Evolutionary conservation across 2,797 vertebrate species (phyloP).

Genomic region (Cichlasoma orientale): DNA sequence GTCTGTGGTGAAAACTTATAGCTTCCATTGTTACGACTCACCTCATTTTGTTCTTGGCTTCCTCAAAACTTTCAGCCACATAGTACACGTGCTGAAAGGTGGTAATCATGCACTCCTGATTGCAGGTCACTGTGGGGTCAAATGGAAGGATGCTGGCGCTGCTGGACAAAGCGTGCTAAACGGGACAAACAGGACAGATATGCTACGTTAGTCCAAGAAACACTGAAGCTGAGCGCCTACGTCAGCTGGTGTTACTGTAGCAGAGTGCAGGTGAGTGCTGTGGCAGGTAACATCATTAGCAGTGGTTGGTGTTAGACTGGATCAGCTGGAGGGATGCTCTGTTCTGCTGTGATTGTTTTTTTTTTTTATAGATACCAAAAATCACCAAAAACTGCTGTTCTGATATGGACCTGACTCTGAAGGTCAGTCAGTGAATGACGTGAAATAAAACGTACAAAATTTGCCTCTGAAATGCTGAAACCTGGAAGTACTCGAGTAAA

Average conservation of each 20-base stretch:
- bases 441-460: too few relatives aligned
- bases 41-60: conserved; percentile 93
- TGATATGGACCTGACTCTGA: background rate
- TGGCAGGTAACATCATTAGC: background rate
- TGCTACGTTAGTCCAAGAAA: background rate
- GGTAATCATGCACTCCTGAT: conserved; percentile 90
- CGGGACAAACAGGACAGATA: background rate
- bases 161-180: conserved; percentile 15
- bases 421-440: background rate
- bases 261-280: background rate
- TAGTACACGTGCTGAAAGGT: conserved; percentile 92
- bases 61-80: conserved; percentile 91
- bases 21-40: background rate
- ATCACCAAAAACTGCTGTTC: background rate
- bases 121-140: conserved; percentile 86
- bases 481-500: background rate
- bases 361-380: background rate
- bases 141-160: conserved; percentile 73
- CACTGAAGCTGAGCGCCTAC: background rate
- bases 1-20: conserved; percentile 42
- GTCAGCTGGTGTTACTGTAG: too few relatives aligned
- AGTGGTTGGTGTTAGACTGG: background rate
- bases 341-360: background rate
- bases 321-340: background rate
- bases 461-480: background rate